These are phyloP conservation scores for Morelia viridis DNA, from an alignment of 2,797 vertebrate genomes.

Conservation along the genomic window DNA sequence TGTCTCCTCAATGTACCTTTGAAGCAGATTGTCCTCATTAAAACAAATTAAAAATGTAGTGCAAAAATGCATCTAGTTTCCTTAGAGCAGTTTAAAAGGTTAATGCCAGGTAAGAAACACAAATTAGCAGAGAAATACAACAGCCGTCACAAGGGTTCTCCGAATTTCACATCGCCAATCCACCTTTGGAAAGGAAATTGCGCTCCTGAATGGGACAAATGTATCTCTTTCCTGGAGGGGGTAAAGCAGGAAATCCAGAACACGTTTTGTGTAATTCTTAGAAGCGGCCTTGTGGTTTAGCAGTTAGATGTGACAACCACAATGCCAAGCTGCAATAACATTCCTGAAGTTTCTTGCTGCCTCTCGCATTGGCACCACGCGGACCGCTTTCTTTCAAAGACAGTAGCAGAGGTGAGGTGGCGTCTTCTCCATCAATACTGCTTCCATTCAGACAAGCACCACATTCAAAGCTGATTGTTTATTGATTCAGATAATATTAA, in stretches of 20 bases:
- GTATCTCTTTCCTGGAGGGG: too few species aligned
- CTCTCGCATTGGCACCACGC: not conserved
- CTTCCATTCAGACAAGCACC: not conserved
- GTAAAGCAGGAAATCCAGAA: not conserved
- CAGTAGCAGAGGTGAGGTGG: not conserved
- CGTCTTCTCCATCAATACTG: constrained; percentile 3
- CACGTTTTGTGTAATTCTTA: constrained; percentile 10
- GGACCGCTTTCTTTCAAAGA: not conserved
- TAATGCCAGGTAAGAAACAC: too few species aligned
- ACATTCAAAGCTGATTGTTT: not conserved
- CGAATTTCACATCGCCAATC: not conserved
- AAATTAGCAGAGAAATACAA: not conserved
- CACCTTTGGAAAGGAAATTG: too few species aligned
- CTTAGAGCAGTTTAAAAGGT: not conserved
- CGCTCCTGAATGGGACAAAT: too few species aligned
- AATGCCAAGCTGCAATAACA: not conserved
- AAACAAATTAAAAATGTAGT: not conserved
- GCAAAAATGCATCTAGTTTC: not conserved
- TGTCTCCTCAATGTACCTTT: not conserved
- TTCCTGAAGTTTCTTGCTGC: not conserved
- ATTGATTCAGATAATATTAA: not conserved
- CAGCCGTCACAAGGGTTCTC: not conserved
- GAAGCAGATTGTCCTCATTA: not conserved
- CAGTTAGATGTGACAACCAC: not conserved
- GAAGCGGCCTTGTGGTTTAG: not conserved